Percentiles rank a stretch among this genome's conserved stretches.
phyloP scores from a whole-genome alignment of 2,888 invertebrate species.

The Agapostemon virescens region DNA sequence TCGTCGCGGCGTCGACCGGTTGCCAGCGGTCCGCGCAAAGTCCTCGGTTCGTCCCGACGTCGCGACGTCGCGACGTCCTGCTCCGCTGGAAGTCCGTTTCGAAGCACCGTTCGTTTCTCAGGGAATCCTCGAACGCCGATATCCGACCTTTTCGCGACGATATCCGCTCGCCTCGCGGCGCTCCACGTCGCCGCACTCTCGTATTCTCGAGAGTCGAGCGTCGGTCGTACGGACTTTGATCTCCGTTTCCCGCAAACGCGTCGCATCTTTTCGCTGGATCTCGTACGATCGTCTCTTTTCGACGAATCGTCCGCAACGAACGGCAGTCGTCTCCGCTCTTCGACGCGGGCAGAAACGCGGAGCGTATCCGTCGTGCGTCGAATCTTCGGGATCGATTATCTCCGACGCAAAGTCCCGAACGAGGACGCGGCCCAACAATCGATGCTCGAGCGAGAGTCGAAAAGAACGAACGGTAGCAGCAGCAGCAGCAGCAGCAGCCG shows the following conservation, averaged over 20 bases:
- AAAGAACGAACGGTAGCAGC: constrained; percentile 18
- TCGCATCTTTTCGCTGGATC: too few species aligned
- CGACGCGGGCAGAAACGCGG: not conserved
- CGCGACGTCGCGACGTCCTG: too few species aligned
- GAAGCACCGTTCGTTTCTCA: not conserved
- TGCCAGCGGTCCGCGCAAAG: constrained; percentile 79
- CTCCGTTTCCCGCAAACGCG: not conserved
- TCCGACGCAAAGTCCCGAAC: not conserved
- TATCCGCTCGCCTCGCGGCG: too few species aligned
- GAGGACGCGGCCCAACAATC: constrained; percentile 31
- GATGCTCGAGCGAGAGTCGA: constrained; percentile 60
- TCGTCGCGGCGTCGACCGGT: too few species aligned
- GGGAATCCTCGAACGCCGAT: not conserved
- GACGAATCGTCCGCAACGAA: too few species aligned
- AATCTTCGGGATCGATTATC: not conserved
- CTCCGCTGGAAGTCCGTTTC: too few species aligned
- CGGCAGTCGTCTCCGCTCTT: too few species aligned
- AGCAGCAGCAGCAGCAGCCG: constrained; percentile 8
- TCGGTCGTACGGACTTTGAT: not conserved
- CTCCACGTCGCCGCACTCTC: too few species aligned
- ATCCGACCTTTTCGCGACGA: not conserved
- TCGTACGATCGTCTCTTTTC: too few species aligned
- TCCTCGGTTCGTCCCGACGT: constrained; percentile 71
- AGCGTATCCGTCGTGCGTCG: constrained; percentile 1
- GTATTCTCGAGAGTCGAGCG: not conserved